Base-by-base conservation (phyloP, 1,140 invertebrate species). In the Drosophila carrolli region DNA sequence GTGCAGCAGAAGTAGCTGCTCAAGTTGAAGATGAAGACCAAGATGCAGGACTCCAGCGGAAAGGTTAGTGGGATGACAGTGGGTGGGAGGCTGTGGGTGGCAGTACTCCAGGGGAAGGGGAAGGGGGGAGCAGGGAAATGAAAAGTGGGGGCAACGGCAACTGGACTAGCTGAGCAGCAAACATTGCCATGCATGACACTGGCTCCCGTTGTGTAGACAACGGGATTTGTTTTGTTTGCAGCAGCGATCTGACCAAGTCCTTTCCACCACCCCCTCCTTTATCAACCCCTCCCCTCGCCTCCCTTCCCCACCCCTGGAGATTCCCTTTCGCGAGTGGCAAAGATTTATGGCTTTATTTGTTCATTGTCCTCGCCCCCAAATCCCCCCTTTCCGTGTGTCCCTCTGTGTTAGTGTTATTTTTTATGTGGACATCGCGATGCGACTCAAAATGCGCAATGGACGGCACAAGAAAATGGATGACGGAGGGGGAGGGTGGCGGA, bases 341-440 rank as follows among this genome's bases (percentile, higher is more conserved):
- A 85, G 81, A 85, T 85, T 85, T 85, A 85, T 85, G 78, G 73
- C 78, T 85, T 85, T 85, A 85, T 85, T 85, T 85, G 82, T 85
- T 78, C 75, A 78, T 57, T 71, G 74, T 78, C 62, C 53, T 44
- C 47, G 23, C 23, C 27, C 44, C 54, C 27, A 9, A n/a, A 11
- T 3, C 27, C 14, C 13, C 13, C 27, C 23, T 9, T 8, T 0
- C 38, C 10, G 38, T 16, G 9, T 54, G 40, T 67, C 67, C 50
- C 19, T 55, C 50, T 43, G 50, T 75, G 70, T 57, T 56, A 48
- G 75, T 77, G 75, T 78, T 78, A 78, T 78, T 78, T 79, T 79
- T 79, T 66, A 68, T 79, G 74, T 19, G 54, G 48, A 57, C 54
- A 59, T 55, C 48, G 59, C 56, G 71, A 73, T 63, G 70, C 57